Evolutionary conservation across 2,797 vertebrate species (phyloP), one percentile per base, ranked within the genome.

Genomic region (Ctenochaetus hawaiiensis): DNA sequence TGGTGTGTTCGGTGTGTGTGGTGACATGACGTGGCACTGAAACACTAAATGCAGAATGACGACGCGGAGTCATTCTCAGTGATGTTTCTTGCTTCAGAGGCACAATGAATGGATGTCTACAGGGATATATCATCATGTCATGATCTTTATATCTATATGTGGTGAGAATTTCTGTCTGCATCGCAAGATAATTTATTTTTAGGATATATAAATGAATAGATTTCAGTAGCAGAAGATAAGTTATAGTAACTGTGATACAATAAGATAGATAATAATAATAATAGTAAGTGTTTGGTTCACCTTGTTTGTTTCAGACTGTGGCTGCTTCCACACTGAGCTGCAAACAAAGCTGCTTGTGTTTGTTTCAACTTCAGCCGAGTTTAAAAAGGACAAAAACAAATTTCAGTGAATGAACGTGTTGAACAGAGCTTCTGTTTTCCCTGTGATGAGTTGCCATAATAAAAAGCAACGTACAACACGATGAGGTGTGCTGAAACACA

Each of bases 41-140:
- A 82, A 85, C 79, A 73, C 76, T 81, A 79, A 87, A 82, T 49
- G 34, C 44, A 77, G 64, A 71, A 71, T 41, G 75, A 75, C n/a
- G 0, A 1, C 0, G 44, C 49, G 26, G 64, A 65, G 75, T 72
- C 81, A 65, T 81, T 80, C 73, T 67, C 8, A 26, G 6, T 0
- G 68, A 62, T 20, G 76, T 30, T 80, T 77, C 56, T 75, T 17
- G 86, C 81, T 87, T 85, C 82, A 86, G 88, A 93, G 91, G 87
- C 91, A 87, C 86, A 48, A 78, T 78, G 81, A 88, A 83, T 54
- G 64, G 45, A 71, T 2, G 63, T 81, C 65, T 60, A 49, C 85
- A 82, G 75, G 83, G 89, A 89, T 81, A 75, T 74, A 73, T 61
- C 37, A 4, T 53, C 49, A 7, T 26, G 23, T 45, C 18, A n/a